Base-by-base conservation (phyloP, 1,140 invertebrate species). In the Apolygus lucorum region DNA sequence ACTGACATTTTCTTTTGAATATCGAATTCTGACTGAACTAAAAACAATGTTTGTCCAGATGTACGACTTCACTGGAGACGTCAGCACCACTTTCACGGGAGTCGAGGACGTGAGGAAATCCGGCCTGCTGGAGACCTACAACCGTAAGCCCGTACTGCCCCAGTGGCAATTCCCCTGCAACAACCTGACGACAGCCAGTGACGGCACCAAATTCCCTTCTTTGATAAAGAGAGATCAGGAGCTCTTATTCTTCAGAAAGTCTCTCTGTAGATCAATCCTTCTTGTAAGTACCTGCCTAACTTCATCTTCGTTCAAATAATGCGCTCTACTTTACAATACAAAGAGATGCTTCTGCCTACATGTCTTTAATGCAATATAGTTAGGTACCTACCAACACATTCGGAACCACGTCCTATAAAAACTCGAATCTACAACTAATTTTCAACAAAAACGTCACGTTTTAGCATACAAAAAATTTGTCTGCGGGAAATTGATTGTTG, bases 21-120 rank as follows among this genome's bases (percentile, higher is more conserved):
- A n/a, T n/a, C n/a, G n/a, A n/a, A n/a, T n/a, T n/a, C n/a, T n/a
- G n/a, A n/a, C n/a, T n/a, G n/a, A n/a, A n/a, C n/a, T n/a, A n/a
- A n/a, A n/a, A n/a, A n/a, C n/a, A n/a, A n/a, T n/a, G n/a, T 72
- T 70, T 71, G 78, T 79, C 25, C 78, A 92, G 90, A 93, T 93
- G 91, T 93, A 93, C 75, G 88, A 92, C 73, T 92, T 93, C 71
- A 81, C 84, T 13, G 89, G 86, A 0, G 91, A 93, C 75, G 88
- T 82, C 69, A 89, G 90, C 75, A 93, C 90, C 0, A 84, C 91
- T 63, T 90, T 85, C 78, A 92, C 90, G 0, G 92, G 91, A 1
- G 83, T 84, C 64, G 79, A 78, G 0, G 85, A 91, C 73, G 75
- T 86, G 8, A 75, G 77, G 26, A 70, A 82, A 29, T 83, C 88